Conservation (phyloP, 1,140 invertebrate species). For the Diachasmimorpha longicaudata region DNA sequence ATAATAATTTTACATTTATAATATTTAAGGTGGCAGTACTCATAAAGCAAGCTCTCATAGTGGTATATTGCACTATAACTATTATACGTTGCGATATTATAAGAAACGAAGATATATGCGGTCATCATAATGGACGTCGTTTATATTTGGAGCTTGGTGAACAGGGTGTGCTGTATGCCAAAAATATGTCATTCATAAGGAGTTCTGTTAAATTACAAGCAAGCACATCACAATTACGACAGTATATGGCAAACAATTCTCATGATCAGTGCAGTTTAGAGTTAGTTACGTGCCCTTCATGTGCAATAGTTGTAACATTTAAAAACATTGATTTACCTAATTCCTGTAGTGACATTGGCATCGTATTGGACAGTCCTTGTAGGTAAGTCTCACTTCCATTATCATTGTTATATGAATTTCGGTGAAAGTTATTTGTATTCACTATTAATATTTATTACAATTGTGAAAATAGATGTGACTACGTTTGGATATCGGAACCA, state of each 20-base stretch:
- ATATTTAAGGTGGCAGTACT: too few species aligned
- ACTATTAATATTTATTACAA: constrained; percentile 5
- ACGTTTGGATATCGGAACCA: constrained; percentile 73
- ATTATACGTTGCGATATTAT: constrained; percentile 34
- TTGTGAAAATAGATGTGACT: constrained; percentile 65
- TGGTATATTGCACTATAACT: constrained; percentile 9
- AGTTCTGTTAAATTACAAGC: constrained; percentile 42
- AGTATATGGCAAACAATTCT: constrained; percentile 50
- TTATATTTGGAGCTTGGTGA: constrained; percentile 70
- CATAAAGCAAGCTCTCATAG: neutral
- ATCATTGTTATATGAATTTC: too few species aligned
- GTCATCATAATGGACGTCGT: constrained; percentile 65
- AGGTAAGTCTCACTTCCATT: constrained; percentile 40
- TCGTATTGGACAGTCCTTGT: constrained; percentile 55
- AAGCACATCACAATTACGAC: constrained; percentile 10
- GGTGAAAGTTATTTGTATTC: too few species aligned
- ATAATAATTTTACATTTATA: too few species aligned
- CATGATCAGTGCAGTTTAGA: constrained; percentile 71
- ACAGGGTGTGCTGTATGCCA: constrained; percentile 65
- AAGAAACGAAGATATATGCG: constrained; percentile 68
- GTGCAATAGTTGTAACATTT: constrained; percentile 70
- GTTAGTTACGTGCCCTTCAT: constrained; percentile 74
- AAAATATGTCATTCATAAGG: constrained; percentile 61
- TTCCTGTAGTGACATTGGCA: constrained; percentile 53
- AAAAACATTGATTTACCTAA: constrained; percentile 60